A percentile compares a stretch with the other conserved stretches of the same genome.
These are phyloP conservation scores for Tenualosa ilisha DNA, from an alignment of 2,797 vertebrate genomes.

Conservation along the genomic window DNA sequence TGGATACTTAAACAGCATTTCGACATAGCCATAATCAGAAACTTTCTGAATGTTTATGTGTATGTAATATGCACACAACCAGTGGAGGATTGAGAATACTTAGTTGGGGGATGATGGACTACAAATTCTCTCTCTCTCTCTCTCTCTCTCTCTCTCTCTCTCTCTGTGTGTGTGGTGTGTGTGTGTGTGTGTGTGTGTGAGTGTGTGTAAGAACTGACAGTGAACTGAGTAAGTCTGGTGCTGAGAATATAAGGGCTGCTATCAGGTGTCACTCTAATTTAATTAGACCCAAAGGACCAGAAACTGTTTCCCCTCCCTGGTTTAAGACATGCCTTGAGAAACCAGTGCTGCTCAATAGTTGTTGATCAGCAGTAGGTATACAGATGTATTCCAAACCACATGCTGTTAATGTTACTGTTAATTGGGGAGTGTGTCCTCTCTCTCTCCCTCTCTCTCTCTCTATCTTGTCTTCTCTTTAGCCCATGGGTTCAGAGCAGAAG, in stretches of 20 bases:
- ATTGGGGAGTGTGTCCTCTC: background rate
- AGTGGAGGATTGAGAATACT: background rate
- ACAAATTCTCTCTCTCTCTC: background rate
- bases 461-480: conserved; percentile 52
- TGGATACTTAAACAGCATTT: background rate
- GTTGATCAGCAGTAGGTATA: background rate
- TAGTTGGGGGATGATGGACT: background rate
- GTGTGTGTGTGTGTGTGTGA: conserved; percentile 18
- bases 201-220: background rate
- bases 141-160: background rate
- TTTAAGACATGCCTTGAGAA: conserved; percentile 1
- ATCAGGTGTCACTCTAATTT: conserved; percentile 21
- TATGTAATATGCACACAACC: background rate
- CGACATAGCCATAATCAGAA: background rate
- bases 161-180: background rate
- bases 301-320: background rate
- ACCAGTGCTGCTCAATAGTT: background rate
- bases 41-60: background rate
- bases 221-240: background rate
- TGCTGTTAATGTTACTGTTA: conserved; percentile 5
- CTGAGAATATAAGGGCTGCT: background rate
- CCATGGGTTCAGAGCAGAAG: conserved; percentile 75
- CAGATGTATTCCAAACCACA: background rate
- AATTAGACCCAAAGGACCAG: conserved; percentile 23
- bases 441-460: background rate